A percentile compares a stretch with the other conserved stretches of the same genome.
Evolutionary conservation across 1,140 invertebrate genomes (phyloP).

Genomic region (Drosophila kikkawai): DNA sequence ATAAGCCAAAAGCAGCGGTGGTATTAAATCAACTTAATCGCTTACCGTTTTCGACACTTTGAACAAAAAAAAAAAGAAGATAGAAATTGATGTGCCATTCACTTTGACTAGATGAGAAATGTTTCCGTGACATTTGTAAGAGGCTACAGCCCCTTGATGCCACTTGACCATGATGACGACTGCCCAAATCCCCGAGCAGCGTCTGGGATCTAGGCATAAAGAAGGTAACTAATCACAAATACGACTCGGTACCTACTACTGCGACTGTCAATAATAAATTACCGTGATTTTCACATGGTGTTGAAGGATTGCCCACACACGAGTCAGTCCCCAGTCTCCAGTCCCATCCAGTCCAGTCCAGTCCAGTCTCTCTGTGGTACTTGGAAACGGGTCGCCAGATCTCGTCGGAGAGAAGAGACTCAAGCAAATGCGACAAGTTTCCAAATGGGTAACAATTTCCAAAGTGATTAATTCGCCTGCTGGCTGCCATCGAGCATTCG

Average conservation of each 20-base stretch:
- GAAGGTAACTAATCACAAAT: conserved; percentile 54
- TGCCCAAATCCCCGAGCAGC: conserved; percentile 16
- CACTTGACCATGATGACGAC: conserved; percentile 31
- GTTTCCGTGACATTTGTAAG: conserved; percentile 21
- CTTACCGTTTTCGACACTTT: conserved; percentile 45
- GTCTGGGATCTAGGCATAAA: conserved; percentile 34
- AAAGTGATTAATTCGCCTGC: conserved; percentile 84
- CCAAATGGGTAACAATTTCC: conserved; percentile 83
- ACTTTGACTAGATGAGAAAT: conserved; percentile 17
- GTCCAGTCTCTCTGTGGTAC: conserved; percentile 17
- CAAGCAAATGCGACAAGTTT: conserved; percentile 82
- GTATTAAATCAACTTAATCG: conserved; percentile 36
- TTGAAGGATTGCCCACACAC: conserved; percentile 81
- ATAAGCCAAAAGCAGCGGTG: background rate
- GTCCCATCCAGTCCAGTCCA: background rate
- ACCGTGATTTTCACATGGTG: conserved; percentile 68
- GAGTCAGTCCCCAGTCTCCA: conserved; percentile 23
- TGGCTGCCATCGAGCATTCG: conserved; percentile 78
- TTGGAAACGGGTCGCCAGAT: conserved; percentile 26
- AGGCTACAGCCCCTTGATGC: conserved; percentile 15
- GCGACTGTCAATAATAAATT: conserved; percentile 72
- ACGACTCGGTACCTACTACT: conserved; percentile 44
- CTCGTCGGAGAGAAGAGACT: conserved; percentile 23
- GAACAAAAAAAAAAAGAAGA: conserved; percentile 11
- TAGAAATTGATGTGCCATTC: conserved; percentile 37